Evolutionary conservation across 2,797 vertebrate species (phyloP), one percentile per base, ranked within the genome.

Genomic region (Alca torda): DNA sequence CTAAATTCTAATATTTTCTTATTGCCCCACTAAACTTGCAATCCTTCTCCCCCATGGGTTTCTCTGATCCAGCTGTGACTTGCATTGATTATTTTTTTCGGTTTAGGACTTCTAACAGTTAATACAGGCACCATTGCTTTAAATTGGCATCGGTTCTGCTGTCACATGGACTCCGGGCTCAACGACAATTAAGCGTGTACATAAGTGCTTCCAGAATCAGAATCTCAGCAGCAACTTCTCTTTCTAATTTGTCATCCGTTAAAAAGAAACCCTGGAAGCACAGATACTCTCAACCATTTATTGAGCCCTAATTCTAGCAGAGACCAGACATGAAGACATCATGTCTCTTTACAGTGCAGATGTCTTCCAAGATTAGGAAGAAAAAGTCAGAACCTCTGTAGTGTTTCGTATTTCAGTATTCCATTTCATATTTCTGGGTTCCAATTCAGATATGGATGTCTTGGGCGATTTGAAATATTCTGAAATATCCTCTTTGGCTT

Each of bases 1-100:
- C 41, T 79, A 76, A 76, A 89, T 84, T 93, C 48, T 46, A 63
- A 3, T 63, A 77, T 94, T 93, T 90, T 89, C 54, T 87, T 89
- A 80, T 67, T 92, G 72, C 59, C 63, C 77, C 56, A 70, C 37
- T 87, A 89, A 86, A 91, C 10, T 37, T 73, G 67, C n/a, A 93
- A 76, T 91, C 25, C 15, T 31, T 79, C 31, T 87, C 39, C 43
- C 25, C 16, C 64, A 60, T 64, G 75, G 57, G 26, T 67, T 84
- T 92, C 74, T 35, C 17, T 88, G 81, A 84, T 65, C n/a, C 57
- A 79, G 33, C 43, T 94, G 89, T 70, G 72, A 75, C 25, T 84
- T 68, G 17, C 31, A 60, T 35, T 50, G 46, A 37, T 56, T 39
- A 26, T 39, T 63, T 84, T 67, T 87, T 91, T 68, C 31, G 46